Evolutionary conservation across 2,113 vertebrate genomes (phyloP), one percentile per base, ranked within the genome.

Genomic region (Bothrops jararaca): DNA sequence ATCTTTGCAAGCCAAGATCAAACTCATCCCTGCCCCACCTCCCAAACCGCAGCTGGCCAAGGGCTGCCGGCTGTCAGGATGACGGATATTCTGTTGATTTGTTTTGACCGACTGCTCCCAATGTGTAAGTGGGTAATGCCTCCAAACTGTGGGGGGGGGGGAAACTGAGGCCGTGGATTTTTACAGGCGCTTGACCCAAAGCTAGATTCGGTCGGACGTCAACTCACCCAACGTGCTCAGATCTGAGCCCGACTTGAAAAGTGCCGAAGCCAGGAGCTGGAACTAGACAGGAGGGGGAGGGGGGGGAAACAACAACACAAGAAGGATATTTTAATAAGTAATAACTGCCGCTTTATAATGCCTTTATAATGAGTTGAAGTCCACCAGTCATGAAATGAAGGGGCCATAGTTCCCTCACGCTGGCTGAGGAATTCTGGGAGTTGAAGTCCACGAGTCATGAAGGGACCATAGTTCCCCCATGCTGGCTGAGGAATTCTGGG

Each of bases 241-340:
- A 97, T 99, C 99, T 0, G 98, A 99, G 96, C 98, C 98, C 94
- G 98, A 99, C 96, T 99, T 99, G 97, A 99, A 99, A 64, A 99
- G 98, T 3, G 99, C 99, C 12, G 99, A 99, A 92, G 99, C 99
- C 90, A 99, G 98, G 53, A 99, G 98, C 97, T 99, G 99, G 96
- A 99, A 99, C 99, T 99, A 96, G 90, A 95, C 56, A n/a, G n/a
- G n/a, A n/a, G n/a, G n/a, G n/a, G 50, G 9, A 1, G 50, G 50
- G 26, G 26, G 26, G 3, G 90, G 94, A 50, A 95, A 39, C 13
- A 7, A 80, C 15, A 89, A 96, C 88, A 96, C 86, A 91, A 88
- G 53, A 89, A 74, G 42, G 53, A 89, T 94, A 89, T 85, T 92
- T 80, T 92, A 89, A 57, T 39, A 58, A 34, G 56, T 96, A 1